Base-by-base conservation (phyloP, 1,140 invertebrate species). In the Ceratitis capitata region DNA sequence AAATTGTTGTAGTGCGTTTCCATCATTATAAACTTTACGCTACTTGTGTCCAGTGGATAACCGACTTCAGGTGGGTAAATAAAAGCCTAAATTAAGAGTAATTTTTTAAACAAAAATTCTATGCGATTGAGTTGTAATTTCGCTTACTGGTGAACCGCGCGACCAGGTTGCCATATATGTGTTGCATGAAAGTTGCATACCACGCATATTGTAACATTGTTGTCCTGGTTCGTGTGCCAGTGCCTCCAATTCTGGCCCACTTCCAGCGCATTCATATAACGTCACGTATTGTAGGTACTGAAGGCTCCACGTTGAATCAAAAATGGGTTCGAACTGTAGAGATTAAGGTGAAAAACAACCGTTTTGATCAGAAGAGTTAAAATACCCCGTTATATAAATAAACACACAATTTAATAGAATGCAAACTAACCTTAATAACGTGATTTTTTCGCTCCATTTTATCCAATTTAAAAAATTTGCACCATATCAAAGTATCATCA, bases 141-240 rank as follows among this genome's bases (percentile, higher is more conserved):
- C 16, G 23, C 91, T 87, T 92, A 94, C 93, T 92, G 94, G 93
- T 5, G 94, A 95, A 53, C 94, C 94, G 35, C 94, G 89, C 39
- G 94, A 94, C 95, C 95, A 95, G 51, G 94, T 94, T 39, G 94
- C 94, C 3, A 95, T 94, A 42, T 95, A 94, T 45, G 94, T 94
- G 88, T 94, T 94, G 89, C 95, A 95, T 56, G 93, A 92, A 85
- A 93, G 89, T 29, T 92, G 92, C 39, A 93, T 92, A 86, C 92
- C 92, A 78, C 93, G 92, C 4, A 92, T 89, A 78, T 93, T 92
- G 88, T 93, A 93, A 88, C 94, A 95, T 85, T 92, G 92, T 85
- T 92, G 92, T 23, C 94, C 94, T 58, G 90, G 91, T 85, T 92
- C 92, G 85, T 92, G 91, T 9, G 93, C 91, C 12, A 94, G 91